These are phyloP conservation scores for Lepus americanus DNA, from an alignment of 2,113 vertebrate species.

Conservation along the genomic window DNA sequence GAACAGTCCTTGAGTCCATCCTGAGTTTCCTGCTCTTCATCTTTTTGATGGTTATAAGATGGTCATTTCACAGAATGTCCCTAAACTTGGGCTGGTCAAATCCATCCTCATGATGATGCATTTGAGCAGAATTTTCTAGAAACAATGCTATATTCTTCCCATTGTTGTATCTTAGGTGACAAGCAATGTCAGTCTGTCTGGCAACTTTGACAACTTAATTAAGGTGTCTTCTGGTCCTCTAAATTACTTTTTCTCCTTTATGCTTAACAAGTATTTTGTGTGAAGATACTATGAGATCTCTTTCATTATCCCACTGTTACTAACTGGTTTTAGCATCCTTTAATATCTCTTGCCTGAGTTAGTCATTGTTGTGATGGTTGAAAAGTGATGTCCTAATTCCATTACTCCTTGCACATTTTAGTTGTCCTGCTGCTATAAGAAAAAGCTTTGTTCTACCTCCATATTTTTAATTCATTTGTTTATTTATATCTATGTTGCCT, in stretches of 20 bases:
- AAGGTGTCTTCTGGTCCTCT: neutral
- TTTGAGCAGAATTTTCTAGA: neutral
- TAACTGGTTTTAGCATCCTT: neutral
- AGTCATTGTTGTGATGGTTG: neutral
- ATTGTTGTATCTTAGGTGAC: neutral
- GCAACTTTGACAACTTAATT: neutral
- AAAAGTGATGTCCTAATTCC: neutral
- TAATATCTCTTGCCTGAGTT: neutral
- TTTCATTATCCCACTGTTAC: neutral
- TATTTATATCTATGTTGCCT: constrained; percentile 10
- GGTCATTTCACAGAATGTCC: neutral
- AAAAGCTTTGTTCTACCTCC: neutral
- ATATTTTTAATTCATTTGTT: constrained; percentile 15
- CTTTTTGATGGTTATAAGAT: neutral
- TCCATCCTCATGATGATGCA: neutral
- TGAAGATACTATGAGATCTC: neutral
- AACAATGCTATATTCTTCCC: neutral
- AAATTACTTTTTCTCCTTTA: neutral
- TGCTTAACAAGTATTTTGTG: neutral
- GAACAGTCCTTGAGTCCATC: neutral
- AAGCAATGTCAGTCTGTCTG: neutral
- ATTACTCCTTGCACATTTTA: neutral
- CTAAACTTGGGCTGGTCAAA: neutral
- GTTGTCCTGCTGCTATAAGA: neutral
- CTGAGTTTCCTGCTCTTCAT: neutral